Evolutionary conservation across 2,797 vertebrate species (phyloP).

Genomic region (Triplophysa bombifrons): DNA sequence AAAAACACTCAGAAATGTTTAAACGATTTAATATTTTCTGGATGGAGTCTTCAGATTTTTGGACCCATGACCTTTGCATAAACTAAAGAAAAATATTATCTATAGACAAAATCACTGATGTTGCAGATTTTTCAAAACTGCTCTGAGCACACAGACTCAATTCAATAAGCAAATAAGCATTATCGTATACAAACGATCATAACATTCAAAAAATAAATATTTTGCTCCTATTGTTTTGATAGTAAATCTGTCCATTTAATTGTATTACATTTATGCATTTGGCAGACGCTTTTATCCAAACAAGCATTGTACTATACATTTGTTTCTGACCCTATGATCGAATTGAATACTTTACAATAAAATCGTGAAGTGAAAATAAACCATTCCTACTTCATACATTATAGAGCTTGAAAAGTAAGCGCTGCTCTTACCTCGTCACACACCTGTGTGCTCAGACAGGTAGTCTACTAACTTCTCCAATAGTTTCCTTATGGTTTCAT

Average conservation of each 20-base stretch:
- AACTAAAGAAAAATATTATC: neutral
- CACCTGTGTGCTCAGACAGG: conserved; percentile 14
- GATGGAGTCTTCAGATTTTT: too few species aligned
- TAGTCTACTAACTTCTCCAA: too few species aligned
- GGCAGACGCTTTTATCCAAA: too few species aligned
- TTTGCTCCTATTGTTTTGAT: too few species aligned
- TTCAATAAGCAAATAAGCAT: neutral
- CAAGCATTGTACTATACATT: too few species aligned
- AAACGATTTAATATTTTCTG: neutral
- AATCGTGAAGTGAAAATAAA: neutral
- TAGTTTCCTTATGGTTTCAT: neutral
- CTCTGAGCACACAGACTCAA: neutral
- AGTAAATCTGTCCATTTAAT: too few species aligned
- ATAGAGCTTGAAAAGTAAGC: neutral
- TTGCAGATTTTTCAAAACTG: neutral
- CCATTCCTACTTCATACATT: neutral
- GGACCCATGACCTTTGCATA: too few species aligned
- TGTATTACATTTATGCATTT: too few species aligned
- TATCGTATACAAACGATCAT: neutral
- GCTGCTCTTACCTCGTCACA: conserved; percentile 19
- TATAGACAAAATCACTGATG: neutral
- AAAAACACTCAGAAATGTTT: too few species aligned
- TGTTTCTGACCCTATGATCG: too few species aligned
- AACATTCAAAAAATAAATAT: neutral
- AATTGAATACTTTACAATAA: too few species aligned